These are phyloP conservation scores for Ectemnius lituratus DNA, from an alignment of 2,888 invertebrate species.

Conservation along the genomic window DNA sequence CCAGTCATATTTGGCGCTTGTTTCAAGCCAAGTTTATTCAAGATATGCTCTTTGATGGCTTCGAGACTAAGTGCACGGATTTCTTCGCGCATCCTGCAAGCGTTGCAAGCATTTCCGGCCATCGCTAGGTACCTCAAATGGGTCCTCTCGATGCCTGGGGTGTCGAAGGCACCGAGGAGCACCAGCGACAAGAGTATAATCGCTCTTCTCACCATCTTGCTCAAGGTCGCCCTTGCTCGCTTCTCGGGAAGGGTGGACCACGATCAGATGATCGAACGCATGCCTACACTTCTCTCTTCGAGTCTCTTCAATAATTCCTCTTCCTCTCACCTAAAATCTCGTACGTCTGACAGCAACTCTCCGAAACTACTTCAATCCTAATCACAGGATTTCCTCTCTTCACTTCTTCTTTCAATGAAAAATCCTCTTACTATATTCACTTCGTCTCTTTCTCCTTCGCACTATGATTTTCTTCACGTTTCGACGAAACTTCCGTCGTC, in stretches of 20 bases:
- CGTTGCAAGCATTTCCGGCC: conserved; percentile 77
- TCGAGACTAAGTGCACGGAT: conserved; percentile 80
- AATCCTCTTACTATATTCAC: too few relatives aligned
- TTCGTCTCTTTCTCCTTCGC: conserved; percentile 15
- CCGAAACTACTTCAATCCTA: too few relatives aligned
- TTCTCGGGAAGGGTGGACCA: conserved; percentile 38
- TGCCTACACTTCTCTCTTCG: conserved; percentile 29
- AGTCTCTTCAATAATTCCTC: conserved; percentile 13
- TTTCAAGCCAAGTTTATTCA: conserved; percentile 81
- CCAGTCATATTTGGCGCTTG: conserved; percentile 83
- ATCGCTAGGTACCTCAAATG: conserved; percentile 56
- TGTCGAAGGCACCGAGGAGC: conserved; percentile 71
- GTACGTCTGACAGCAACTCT: too few relatives aligned
- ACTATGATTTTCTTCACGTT: conserved; percentile 13
- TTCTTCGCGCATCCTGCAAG: conserved; percentile 81
- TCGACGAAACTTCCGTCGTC: conserved; percentile 18
- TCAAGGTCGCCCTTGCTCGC: conserved; percentile 58
- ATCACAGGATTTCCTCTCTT: background rate
- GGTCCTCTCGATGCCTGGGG: conserved; percentile 61
- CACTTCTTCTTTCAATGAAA: background rate
- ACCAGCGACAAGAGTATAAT: conserved; percentile 68
- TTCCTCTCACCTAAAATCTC: conserved; percentile 3
- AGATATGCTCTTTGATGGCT: conserved; percentile 81
- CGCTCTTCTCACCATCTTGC: conserved; percentile 72
- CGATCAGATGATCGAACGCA: conserved; percentile 54